Percentiles rank a stretch among this genome's conserved stretches.
These are phyloP conservation scores for Yponomeuta evonymella DNA, from an alignment of 2,888 invertebrate genomes.

Conservation along the genomic window DNA sequence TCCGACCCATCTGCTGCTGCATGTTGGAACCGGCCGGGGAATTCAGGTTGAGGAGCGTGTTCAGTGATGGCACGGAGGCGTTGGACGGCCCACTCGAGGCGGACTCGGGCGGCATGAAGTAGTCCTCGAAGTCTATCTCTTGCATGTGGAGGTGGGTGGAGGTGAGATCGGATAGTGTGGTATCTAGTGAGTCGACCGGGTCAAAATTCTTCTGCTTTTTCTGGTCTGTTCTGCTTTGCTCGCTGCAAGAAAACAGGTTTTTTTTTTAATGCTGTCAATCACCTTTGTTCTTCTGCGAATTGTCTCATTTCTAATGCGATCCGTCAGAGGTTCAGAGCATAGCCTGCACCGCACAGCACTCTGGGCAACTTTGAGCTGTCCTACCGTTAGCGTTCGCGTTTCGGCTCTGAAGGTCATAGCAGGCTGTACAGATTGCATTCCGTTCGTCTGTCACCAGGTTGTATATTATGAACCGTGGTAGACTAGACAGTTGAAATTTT, in stretches of 20 bases:
- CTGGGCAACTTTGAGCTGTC: too few species aligned
- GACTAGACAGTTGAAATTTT: too few species aligned
- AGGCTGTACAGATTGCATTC: too few species aligned
- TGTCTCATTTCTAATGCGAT: too few species aligned
- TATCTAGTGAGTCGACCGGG: neutral
- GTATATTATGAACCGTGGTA: too few species aligned
- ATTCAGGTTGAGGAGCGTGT: neutral
- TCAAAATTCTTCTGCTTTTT: neutral
- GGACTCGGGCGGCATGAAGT: neutral
- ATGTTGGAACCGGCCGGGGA: neutral
- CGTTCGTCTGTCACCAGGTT: too few species aligned
- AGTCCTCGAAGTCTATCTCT: neutral
- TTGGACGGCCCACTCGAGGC: neutral
- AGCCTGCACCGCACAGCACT: too few species aligned
- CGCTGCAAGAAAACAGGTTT: neutral
- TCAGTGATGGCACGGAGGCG: neutral
- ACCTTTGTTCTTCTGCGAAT: too few species aligned
- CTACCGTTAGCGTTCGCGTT: too few species aligned
- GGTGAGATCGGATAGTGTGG: neutral
- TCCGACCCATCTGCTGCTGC: neutral
- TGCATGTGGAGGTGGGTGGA: neutral
- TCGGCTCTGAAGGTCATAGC: too few species aligned
- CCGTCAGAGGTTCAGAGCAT: too few species aligned
- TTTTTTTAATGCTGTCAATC: too few species aligned
- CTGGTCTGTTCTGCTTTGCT: neutral